phyloP scores from a whole-genome alignment of 2,113 vertebrate species.

The Coturnix japonica region DNA sequence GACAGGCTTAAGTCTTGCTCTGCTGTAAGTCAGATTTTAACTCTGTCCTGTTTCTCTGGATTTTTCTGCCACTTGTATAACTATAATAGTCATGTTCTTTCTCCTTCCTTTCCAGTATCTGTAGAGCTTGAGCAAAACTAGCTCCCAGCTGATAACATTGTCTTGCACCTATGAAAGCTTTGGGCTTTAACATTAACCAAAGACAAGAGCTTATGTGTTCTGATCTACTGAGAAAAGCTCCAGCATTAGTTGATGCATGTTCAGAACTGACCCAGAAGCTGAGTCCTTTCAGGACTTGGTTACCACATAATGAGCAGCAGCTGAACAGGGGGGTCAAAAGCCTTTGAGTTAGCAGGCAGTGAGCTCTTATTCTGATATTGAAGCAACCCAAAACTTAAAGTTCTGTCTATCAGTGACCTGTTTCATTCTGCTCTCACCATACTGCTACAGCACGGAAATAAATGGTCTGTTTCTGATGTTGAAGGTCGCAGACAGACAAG shows the following conservation, averaged over 20 bases:
- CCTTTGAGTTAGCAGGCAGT: accelerated
- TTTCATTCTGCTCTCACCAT: neutral
- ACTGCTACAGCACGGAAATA: neutral
- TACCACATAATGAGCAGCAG: neutral
- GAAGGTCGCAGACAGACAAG: slow-evolving; percentile 87
- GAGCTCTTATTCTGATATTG: neutral
- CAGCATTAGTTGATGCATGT: neutral
- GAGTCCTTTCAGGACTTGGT: neutral
- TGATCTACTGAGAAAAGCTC: neutral
- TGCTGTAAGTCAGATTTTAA: neutral
- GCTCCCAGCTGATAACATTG: neutral
- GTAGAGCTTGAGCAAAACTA: neutral
- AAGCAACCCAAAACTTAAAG: too few species aligned
- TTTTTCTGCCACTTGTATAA: neutral
- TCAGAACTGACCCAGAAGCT: neutral
- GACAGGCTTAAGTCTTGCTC: neutral
- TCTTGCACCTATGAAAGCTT: neutral
- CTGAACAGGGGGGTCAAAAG: neutral
- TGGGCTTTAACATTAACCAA: neutral
- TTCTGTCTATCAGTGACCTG: accelerated
- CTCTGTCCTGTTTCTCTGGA: neutral
- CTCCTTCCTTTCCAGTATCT: neutral
- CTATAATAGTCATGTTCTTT: neutral
- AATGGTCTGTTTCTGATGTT: neutral
- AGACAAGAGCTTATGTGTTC: neutral